These are phyloP conservation scores for Zhengitettix transpicula DNA, from an alignment of 2,888 invertebrate species.

Conservation along the genomic window DNA sequence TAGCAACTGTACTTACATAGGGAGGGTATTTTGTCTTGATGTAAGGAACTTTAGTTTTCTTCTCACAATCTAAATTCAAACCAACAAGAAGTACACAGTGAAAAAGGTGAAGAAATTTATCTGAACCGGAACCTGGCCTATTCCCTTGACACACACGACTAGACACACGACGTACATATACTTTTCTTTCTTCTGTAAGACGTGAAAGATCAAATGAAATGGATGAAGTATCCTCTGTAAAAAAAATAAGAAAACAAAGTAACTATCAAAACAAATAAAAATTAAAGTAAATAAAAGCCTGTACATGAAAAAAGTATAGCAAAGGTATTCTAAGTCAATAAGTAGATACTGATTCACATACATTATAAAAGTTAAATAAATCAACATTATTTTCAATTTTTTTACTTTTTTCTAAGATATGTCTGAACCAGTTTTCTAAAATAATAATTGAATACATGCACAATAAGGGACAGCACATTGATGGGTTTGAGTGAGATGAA, in stretches of 20 bases:
- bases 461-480: no score
- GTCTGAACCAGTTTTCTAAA: no score
- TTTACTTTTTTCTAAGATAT: no score
- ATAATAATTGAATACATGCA: no score
- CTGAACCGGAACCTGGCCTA: neutral
- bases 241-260: neutral
- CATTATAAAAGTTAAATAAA: no score
- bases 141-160: slow-evolving; percentile 10
- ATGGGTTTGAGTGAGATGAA: no score
- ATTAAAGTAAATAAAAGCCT: no score
- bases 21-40: slow-evolving; percentile 53
- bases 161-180: slow-evolving; percentile 46
- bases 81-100: slow-evolving; percentile 53
- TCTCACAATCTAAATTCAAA: slow-evolving; percentile 37
- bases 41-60: slow-evolving; percentile 38
- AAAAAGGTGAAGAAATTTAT: slow-evolving; percentile 30
- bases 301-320: no score
- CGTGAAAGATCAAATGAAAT: slow-evolving; percentile 11
- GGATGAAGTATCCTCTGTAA: neutral
- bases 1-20: slow-evolving; percentile 31
- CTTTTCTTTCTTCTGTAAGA: slow-evolving; percentile 44
- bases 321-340: no score
- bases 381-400: no score
- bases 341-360: no score
- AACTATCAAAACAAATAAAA: no score